A percentile compares a stretch with the other conserved stretches of the same genome.
These are phyloP conservation scores for Nasonia oneida DNA, from an alignment of 2,888 invertebrate genomes.

Conservation along the genomic window DNA sequence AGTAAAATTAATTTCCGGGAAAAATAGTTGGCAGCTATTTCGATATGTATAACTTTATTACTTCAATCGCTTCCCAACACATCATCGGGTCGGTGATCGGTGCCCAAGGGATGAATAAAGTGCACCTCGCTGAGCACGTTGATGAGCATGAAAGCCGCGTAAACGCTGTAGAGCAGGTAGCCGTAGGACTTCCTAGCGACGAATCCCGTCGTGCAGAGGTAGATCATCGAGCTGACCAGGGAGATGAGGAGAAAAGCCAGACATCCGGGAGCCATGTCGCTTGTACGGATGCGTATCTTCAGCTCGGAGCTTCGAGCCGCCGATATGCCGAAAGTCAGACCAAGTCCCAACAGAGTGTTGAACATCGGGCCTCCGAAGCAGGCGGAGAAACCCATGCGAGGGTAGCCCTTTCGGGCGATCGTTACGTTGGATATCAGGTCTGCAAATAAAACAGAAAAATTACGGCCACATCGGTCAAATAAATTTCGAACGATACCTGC, in stretches of 20 bases:
- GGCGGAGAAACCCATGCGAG: slow-evolving; percentile 85
- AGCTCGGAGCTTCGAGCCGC: slow-evolving; percentile 65
- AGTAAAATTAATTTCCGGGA: no score
- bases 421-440: slow-evolving; percentile 83
- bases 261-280: slow-evolving; percentile 79
- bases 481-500: no score
- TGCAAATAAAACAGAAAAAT: slow-evolving; percentile 65
- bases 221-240: slow-evolving; percentile 77
- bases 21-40: no score
- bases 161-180: slow-evolving; percentile 79
- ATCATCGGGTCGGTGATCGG: slow-evolving; percentile 72
- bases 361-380: slow-evolving; percentile 86
- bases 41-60: no score
- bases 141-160: slow-evolving; percentile 80
- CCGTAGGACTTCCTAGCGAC: slow-evolving; percentile 80
- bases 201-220: slow-evolving; percentile 79
- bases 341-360: slow-evolving; percentile 80
- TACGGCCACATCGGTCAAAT: no score
- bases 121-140: slow-evolving; percentile 80
- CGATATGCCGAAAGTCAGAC: slow-evolving; percentile 76
- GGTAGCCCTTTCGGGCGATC: slow-evolving; percentile 83
- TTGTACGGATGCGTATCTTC: slow-evolving; percentile 72
- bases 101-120: slow-evolving; percentile 76
- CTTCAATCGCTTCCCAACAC: not conserved
- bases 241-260: slow-evolving; percentile 79